Conservation (phyloP, 2,113 vertebrate species). For the Falcunculus frontatus region DNA sequence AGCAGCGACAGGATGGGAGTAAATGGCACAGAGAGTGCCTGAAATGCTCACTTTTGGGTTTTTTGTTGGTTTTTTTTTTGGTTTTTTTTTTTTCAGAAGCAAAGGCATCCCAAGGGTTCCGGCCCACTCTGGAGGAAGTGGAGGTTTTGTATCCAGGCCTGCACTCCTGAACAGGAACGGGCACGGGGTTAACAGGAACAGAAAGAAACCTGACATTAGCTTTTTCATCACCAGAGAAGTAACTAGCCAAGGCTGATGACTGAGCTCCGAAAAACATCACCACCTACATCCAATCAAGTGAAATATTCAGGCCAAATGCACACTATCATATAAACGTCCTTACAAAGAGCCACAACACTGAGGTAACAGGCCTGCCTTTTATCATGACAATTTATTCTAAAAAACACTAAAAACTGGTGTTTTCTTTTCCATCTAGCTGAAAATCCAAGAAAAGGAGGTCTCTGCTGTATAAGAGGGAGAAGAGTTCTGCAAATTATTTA, state of each 20-base stretch:
- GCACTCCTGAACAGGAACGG: neutral
- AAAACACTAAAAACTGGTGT: neutral
- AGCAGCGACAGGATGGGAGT: neutral
- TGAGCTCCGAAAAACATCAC: neutral
- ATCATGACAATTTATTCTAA: neutral
- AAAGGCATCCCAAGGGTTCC: neutral
- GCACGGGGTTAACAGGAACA: neutral
- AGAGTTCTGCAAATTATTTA: neutral
- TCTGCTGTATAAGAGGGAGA: neutral
- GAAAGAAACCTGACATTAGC: neutral
- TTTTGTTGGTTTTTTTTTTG: neutral
- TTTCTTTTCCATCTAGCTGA: neutral
- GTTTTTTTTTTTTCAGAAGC: neutral
- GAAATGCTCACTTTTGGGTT: fast-evolving
- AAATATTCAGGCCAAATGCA: neutral
- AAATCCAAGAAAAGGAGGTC: neutral
- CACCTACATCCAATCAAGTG: neutral
- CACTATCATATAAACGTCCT: neutral
- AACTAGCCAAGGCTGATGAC: neutral
- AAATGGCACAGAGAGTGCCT: neutral
- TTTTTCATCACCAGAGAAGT: neutral
- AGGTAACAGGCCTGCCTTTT: neutral
- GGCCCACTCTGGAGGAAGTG: neutral
- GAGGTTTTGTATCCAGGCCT: neutral
- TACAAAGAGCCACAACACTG: neutral